Evolutionary conservation across 2,113 vertebrate genomes (phyloP).

Genomic region (Marmota monax): DNA sequence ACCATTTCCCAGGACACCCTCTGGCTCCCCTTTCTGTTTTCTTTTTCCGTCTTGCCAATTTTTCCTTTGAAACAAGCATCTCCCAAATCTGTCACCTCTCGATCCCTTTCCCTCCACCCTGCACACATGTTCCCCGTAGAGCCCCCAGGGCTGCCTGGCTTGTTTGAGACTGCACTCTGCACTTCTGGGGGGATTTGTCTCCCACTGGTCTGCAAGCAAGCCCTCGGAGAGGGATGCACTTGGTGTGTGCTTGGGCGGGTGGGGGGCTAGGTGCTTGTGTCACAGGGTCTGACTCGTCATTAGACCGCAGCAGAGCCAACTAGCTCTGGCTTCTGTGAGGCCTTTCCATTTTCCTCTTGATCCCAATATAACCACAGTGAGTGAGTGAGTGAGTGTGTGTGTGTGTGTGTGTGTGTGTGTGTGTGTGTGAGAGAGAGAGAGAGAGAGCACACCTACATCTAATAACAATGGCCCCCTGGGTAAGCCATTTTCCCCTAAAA

Average conservation of each 20-base stretch:
- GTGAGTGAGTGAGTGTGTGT: too few species aligned
- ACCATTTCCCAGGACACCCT: not conserved
- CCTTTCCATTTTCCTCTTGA: not conserved
- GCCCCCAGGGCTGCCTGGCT: not conserved
- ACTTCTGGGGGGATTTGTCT: not conserved
- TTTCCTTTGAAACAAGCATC: not conserved
- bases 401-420: too few species aligned
- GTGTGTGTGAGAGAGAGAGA: too few species aligned
- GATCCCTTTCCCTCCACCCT: not conserved
- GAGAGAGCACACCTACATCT: not conserved
- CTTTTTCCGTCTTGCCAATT: not conserved
- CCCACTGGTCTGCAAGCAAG: not conserved
- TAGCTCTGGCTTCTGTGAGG: not conserved
- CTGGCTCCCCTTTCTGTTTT: not conserved
- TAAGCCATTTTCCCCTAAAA: not conserved
- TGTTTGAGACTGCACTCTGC: not conserved
- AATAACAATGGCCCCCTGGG: not conserved
- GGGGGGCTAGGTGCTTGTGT: not conserved
- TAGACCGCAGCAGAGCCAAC: not conserved
- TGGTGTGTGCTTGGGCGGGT: not conserved
- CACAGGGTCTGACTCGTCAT: fast-evolving
- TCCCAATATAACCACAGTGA: not conserved
- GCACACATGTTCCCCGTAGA: fast-evolving
- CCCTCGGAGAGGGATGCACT: fast-evolving
- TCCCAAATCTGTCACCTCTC: not conserved